Conservation (phyloP, 2,113 vertebrate species). For the Phalacrocorax pelagicus region DNA sequence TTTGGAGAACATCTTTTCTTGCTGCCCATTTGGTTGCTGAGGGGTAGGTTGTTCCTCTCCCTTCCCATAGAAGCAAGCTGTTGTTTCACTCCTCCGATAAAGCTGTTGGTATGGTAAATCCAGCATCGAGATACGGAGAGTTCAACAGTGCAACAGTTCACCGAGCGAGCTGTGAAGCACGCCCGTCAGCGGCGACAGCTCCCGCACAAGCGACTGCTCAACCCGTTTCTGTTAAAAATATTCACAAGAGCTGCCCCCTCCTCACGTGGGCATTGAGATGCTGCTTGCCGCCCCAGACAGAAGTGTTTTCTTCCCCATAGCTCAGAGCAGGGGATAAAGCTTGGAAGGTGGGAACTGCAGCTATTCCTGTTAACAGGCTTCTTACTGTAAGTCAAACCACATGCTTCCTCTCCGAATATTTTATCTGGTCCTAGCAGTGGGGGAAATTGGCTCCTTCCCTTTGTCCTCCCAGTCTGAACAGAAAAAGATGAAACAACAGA, state of each 20-base stretch:
- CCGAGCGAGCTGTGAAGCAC: background rate
- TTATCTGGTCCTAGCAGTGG: background rate
- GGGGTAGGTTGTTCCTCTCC: background rate
- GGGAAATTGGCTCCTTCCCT: background rate
- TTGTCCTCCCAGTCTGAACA: background rate
- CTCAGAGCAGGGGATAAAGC: background rate
- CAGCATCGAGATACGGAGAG: background rate
- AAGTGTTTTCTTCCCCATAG: background rate
- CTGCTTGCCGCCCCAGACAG: background rate
- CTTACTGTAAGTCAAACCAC: background rate
- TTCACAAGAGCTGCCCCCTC: background rate
- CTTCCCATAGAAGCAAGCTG: background rate
- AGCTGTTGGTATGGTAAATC: conserved; percentile 8
- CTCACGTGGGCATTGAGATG: background rate
- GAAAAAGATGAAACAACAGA: background rate
- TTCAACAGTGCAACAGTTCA: background rate
- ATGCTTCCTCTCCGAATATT: background rate
- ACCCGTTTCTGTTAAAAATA: background rate
- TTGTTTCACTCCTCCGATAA: background rate
- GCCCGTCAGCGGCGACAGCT: background rate
- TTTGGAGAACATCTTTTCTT: background rate
- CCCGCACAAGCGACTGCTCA: background rate
- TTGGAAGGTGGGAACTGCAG: background rate
- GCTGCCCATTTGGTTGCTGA: background rate
- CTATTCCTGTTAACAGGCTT: background rate